phyloP scores from a whole-genome alignment of 1,140 invertebrate genomes.

The Glossosoma conforme region DNA sequence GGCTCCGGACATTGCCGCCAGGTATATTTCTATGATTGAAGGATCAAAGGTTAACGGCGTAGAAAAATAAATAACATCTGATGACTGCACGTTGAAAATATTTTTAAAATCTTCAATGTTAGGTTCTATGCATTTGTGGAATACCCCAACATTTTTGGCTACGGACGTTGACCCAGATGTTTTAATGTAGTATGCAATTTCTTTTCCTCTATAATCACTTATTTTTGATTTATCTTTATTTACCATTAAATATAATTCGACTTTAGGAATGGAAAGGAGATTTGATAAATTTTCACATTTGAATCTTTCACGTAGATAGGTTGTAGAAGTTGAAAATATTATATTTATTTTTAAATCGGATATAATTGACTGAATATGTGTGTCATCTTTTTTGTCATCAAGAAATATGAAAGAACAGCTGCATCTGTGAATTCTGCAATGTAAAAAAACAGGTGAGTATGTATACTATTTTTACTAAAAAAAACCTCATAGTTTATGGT shows the following conservation, averaged over 20 bases:
- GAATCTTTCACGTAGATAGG: no score
- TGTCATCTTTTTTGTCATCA: slow-evolving; percentile 35
- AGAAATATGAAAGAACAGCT: slow-evolving; percentile 45
- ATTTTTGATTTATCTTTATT: no score
- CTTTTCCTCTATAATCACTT: no score
- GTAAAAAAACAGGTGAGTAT: slow-evolving; percentile 18
- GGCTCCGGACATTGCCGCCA: slow-evolving; percentile 58
- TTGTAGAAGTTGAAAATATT: slow-evolving; percentile 7
- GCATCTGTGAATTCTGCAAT: slow-evolving; percentile 45
- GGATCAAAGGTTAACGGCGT: slow-evolving; percentile 81
- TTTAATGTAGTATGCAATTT: slow-evolving; percentile 54
- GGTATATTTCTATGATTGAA: slow-evolving; percentile 70
- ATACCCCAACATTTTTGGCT: slow-evolving; percentile 59
- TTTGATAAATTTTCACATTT: no score
- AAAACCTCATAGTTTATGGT: no score
- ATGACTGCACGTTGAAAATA: slow-evolving; percentile 46
- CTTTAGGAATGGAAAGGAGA: no score
- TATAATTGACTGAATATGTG: slow-evolving; percentile 8
- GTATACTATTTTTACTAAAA: slow-evolving; percentile 3
- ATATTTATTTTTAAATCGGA: slow-evolving; percentile 16
- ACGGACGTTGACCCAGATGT: slow-evolving; percentile 65
- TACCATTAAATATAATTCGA: no score
- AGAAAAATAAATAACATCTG: slow-evolving; percentile 65
- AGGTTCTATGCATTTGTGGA: slow-evolving; percentile 55
- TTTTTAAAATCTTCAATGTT: slow-evolving; percentile 59